Conservation (phyloP, 2,797 vertebrate genomes). For the Taeniopygia guttata region DNA sequence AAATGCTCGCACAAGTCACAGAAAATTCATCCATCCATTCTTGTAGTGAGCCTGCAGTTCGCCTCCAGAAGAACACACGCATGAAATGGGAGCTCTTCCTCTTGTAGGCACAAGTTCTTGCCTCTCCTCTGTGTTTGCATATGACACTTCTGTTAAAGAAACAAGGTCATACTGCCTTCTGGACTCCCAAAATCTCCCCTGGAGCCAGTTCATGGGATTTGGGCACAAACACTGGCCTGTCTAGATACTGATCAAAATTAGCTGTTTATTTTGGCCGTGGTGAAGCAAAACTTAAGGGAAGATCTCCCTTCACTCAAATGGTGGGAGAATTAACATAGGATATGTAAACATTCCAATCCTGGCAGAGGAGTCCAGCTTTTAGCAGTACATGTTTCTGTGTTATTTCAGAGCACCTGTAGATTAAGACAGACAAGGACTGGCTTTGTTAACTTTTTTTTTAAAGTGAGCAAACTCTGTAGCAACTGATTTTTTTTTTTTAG, state of each 20-base stretch:
- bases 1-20: neutral
- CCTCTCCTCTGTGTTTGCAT: neutral
- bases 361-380: neutral
- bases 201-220: neutral
- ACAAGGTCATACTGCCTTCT: neutral
- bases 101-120: neutral
- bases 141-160: neutral
- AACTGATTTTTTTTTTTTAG: neutral
- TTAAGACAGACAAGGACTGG: neutral
- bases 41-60: neutral
- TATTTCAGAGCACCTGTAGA: neutral
- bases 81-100: neutral
- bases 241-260: neutral
- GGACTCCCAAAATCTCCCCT: neutral
- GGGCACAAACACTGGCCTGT: neutral
- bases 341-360: neutral
- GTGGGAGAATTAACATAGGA: neutral
- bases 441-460: neutral
- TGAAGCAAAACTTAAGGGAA: neutral
- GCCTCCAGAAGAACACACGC: neutral
- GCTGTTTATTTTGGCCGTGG: neutral
- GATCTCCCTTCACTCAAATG: neutral
- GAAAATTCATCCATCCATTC: neutral
- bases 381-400: neutral
- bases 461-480: neutral